Base-by-base conservation (phyloP, 2,888 invertebrate genomes). In the Pollenia angustigena region DNA sequence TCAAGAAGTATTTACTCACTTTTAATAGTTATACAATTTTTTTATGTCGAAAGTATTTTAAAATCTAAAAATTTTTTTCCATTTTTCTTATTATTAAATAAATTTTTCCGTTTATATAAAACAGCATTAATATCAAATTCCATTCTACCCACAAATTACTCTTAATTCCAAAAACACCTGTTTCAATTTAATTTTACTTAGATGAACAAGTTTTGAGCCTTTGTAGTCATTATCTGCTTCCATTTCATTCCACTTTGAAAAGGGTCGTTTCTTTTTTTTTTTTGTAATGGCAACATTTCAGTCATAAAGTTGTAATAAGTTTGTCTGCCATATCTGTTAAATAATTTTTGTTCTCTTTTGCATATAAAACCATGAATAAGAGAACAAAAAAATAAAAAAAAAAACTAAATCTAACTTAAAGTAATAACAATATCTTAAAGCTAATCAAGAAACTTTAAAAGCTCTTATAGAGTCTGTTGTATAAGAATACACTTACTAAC, bases 371-470 rank as follows among this genome's bases (percentile, higher is more conserved):
- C 50, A 18, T 14, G 68, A 58, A 48, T 60, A 82, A 68, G 9
- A 32, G 12, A 48, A 68, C 6, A n/a, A 56, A 12, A 40, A 7
- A 46, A 23, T 42, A 68, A 6, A n/a, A 56, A 12, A 40, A 58
- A 64, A 2, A 18, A 79, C 14, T 40, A 46, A 75, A 60, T 69
- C 83, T 74, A 81, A 87, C 54, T 83, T 42, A n/a, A 66, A 74
- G 76, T 84, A 84, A 85, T 85, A 85, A 87, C 76, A 84, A 84
- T 84, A 87, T 78, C 81, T 87, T 81, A 81, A 84, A 84, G 81
- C 72, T 84, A 81, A 87, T 87, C 87, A 84, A 78, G 83, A 54
- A 46, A 52, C 58, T 74, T 11, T 66, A 64, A 79, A 82, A 69
- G 69, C 74, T 69, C 79, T 79, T 68, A 58, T 60, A 7, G 40